Evolutionary conservation across 1,140 invertebrate species (phyloP), one percentile per base, ranked within the genome.

Genomic region (Leucophenga varia): DNA sequence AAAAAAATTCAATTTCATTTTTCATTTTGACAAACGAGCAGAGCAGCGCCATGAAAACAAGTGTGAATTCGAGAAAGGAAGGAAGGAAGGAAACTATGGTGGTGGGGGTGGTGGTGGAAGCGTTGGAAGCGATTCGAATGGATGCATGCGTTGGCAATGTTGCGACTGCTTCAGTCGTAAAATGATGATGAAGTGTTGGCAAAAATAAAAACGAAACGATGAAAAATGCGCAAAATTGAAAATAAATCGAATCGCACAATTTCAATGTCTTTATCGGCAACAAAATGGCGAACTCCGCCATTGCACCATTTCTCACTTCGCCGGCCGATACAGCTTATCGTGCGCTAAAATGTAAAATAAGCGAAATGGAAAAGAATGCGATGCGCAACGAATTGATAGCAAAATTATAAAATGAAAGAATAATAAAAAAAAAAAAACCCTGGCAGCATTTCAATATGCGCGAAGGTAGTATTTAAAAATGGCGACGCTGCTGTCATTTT

Each of bases 221-320:
- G 56, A 57, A 67, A 68, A 67, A 58, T 67, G 64, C 63, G 59
- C 56, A 67, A 67, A 67, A 67, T 67, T 67, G 64, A 67, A 67
- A 67, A 68, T 67, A 67, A 67, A 67, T 68, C 64, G 64, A 67
- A 67, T 68, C 59, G n/a, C n/a, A n/a, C n/a, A n/a, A n/a, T n/a
- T n/a, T n/a, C n/a, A n/a, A n/a, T n/a, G n/a, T n/a, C n/a, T n/a
- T n/a, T n/a, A n/a, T n/a, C n/a, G n/a, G n/a, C n/a, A n/a, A n/a
- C n/a, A n/a, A n/a, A n/a, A n/a, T n/a, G n/a, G n/a, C n/a, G n/a
- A n/a, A n/a, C n/a, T n/a, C n/a, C n/a, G n/a, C n/a, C n/a, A n/a
- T n/a, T n/a, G n/a, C n/a, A n/a, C n/a, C n/a, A n/a, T n/a, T n/a
- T n/a, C n/a, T n/a, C n/a, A n/a, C n/a, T n/a, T n/a, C n/a, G n/a